A percentile compares a stretch with the other conserved stretches of the same genome.
Evolutionary conservation across 2,113 vertebrate species (phyloP).

Genomic region (Embiotoca jacksoni): DNA sequence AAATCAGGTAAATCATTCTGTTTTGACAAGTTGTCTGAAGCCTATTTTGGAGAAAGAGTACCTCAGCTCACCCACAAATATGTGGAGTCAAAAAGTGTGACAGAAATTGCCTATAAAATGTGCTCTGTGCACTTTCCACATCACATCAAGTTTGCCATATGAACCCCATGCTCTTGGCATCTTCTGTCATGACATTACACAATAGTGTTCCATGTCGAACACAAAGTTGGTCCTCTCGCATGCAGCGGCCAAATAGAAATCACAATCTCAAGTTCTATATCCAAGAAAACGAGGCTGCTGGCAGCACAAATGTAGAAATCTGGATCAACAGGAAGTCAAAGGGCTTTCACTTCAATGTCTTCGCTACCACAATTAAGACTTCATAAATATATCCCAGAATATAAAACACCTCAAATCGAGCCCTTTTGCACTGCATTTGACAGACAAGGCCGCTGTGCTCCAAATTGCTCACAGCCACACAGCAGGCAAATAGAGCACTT

Average conservation of each 20-base stretch:
- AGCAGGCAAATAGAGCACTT: slow-evolving; percentile 40
- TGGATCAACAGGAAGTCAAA: slow-evolving; percentile 62
- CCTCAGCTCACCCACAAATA: slow-evolving; percentile 55
- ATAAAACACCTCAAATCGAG: slow-evolving; percentile 60
- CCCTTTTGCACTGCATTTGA: slow-evolving; percentile 49
- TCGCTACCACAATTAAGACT: slow-evolving; percentile 53
- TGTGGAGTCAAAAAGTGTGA: slow-evolving; percentile 50
- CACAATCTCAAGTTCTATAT: slow-evolving; percentile 49
- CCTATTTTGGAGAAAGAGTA: slow-evolving; percentile 35
- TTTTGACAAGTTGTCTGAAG: slow-evolving; percentile 40
- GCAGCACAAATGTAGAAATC: slow-evolving; percentile 47
- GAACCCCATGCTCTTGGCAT: slow-evolving; percentile 70
- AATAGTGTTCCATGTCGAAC: slow-evolving; percentile 66
- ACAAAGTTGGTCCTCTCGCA: slow-evolving; percentile 56
- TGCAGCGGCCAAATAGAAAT: slow-evolving; percentile 60
- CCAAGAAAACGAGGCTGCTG: slow-evolving; percentile 60
- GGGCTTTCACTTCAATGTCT: slow-evolving; percentile 52
- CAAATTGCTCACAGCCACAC: slow-evolving; percentile 70
- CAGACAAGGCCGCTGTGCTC: slow-evolving; percentile 65
- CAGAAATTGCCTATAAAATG: slow-evolving; percentile 60
- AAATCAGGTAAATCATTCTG: slow-evolving; percentile 37
- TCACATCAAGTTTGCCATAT: slow-evolving; percentile 63
- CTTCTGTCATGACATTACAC: slow-evolving; percentile 65
- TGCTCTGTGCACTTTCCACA: slow-evolving; percentile 59
- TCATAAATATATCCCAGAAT: slow-evolving; percentile 67